These are phyloP conservation scores for Orthosia gothica DNA, from an alignment of 2,888 invertebrate genomes.

Conservation along the genomic window DNA sequence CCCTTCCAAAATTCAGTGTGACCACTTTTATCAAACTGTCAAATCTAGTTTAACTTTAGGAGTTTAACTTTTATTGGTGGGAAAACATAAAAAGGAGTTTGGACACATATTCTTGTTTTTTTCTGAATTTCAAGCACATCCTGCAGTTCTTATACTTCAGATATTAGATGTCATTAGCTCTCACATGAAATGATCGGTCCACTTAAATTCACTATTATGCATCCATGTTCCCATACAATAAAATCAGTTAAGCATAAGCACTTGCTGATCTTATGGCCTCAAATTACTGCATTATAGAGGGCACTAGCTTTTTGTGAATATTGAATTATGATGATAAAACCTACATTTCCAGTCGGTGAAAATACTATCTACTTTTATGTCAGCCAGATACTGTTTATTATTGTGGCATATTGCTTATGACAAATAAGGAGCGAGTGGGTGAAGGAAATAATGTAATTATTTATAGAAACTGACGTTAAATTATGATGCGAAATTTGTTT, in stretches of 20 bases:
- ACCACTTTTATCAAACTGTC: too few species aligned
- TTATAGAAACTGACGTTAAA: constrained; percentile 52
- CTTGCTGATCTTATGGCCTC: constrained; percentile 42
- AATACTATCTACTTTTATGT: constrained; percentile 60
- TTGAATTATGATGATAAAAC: constrained; percentile 64
- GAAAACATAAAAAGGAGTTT: neutral
- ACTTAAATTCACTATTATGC: neutral
- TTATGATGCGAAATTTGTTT: constrained; percentile 45
- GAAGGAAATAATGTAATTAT: constrained; percentile 56
- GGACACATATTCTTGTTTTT: neutral
- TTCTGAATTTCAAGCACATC: neutral
- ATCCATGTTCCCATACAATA: constrained; percentile 2
- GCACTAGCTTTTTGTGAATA: constrained; percentile 59
- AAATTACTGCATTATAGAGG: constrained; percentile 56
- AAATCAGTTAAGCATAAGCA: neutral
- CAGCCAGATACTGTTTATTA: constrained; percentile 58
- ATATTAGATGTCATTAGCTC: neutral
- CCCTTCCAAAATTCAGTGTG: too few species aligned
- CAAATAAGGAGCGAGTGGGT: constrained; percentile 56
- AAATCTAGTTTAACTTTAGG: neutral
- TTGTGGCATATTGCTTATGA: constrained; percentile 53
- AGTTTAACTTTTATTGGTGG: neutral
- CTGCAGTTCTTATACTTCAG: neutral
- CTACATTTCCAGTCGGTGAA: constrained; percentile 58
- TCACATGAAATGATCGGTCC: neutral